Percentiles rank a stretch among this genome's conserved stretches.
Conservation (phyloP, 1,140 invertebrate species). For the Frieseomelitta varia region DNA sequence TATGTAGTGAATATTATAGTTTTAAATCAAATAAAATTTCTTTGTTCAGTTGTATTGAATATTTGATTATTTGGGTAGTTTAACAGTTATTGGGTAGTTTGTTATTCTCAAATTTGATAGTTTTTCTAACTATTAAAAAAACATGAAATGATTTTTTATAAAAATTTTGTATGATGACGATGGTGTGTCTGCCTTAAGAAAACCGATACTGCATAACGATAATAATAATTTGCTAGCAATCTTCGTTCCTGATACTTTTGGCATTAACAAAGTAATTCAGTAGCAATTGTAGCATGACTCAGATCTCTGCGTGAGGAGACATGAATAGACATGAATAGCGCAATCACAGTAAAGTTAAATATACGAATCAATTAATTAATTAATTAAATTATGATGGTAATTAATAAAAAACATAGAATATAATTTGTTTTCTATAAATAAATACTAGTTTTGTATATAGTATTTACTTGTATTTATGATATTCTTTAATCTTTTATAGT, state of each 20-base stretch:
- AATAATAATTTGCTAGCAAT: constrained; percentile 15
- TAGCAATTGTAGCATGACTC: constrained; percentile 23
- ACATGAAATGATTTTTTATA: background rate
- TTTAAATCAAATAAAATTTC: background rate
- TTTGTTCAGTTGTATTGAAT: background rate
- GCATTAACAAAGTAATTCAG: constrained; percentile 25
- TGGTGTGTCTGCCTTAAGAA: background rate
- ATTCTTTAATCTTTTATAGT: background rate
- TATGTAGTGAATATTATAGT: background rate
- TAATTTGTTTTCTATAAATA: background rate
- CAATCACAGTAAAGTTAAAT: background rate
- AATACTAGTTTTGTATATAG: background rate
- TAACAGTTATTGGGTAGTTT: too few species aligned
- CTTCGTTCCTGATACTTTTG: constrained; percentile 19
- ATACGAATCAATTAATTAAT: background rate
- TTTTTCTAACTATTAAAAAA: background rate
- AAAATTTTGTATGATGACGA: background rate
- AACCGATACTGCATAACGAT: background rate
- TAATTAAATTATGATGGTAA: background rate
- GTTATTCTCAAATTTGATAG: background rate
- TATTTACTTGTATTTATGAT: background rate
- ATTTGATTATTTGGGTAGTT: background rate
- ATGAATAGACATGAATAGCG: background rate
- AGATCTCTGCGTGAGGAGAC: background rate
- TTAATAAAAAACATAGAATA: background rate